These are phyloP conservation scores for Indicator indicator DNA, from an alignment of 2,113 vertebrate genomes.

Conservation along the genomic window DNA sequence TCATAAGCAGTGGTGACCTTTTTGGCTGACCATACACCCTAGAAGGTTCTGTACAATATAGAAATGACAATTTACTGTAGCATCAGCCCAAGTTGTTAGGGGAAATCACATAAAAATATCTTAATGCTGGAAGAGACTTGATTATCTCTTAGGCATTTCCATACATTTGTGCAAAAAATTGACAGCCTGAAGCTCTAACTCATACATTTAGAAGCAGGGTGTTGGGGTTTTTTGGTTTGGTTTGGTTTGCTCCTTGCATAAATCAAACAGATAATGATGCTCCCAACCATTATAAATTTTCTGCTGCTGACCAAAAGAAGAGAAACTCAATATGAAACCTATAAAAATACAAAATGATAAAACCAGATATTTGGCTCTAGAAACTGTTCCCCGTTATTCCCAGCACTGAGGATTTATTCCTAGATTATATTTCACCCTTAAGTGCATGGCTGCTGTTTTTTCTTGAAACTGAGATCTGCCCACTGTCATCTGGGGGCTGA, in stretches of 20 bases:
- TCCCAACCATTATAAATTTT: constrained; percentile 46
- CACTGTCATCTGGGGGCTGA: background rate
- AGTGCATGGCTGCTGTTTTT: constrained; percentile 9
- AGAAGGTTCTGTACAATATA: background rate
- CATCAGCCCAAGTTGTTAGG: background rate
- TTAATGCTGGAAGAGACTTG: background rate
- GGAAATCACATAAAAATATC: background rate
- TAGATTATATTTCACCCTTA: constrained; percentile 7
- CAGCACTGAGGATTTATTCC: background rate
- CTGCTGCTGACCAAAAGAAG: constrained; percentile 9
- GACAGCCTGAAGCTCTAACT: constrained; percentile 10
- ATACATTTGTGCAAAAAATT: constrained; percentile 25
- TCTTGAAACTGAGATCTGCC: constrained; percentile 7
- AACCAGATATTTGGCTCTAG: background rate
- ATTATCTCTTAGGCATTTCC: background rate
- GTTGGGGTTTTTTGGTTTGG: background rate
- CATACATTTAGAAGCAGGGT: background rate
- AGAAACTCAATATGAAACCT: background rate
- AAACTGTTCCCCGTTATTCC: constrained; percentile 15
- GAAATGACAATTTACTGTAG: background rate
- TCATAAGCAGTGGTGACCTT: background rate
- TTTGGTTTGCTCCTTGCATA: constrained; percentile 22
- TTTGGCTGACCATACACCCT: background rate
- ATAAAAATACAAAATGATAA: constrained; percentile 37
- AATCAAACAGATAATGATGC: constrained; percentile 31